Base-by-base conservation (phyloP, 2,888 invertebrate species). In the Cephus rjabovi region DNA sequence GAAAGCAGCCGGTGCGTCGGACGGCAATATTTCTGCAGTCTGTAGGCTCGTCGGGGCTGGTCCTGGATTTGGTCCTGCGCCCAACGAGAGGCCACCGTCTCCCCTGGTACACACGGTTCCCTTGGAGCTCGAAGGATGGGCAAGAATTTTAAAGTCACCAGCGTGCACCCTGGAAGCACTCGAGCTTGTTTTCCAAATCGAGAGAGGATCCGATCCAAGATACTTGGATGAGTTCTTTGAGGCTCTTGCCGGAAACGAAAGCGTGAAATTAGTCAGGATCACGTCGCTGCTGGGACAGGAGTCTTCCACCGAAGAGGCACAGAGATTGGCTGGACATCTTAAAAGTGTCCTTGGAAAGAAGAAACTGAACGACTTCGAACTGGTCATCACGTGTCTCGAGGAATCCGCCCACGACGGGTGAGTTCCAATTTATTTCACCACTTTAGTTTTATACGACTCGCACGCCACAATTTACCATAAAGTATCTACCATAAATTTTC, bases 251-350 rank as follows among this genome's bases (percentile, higher is more conserved):
- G 88, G 90, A 40, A 93, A 93, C 83, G 93, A 93, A 86, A 93
- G 93, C 81, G 93, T 93, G 15, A 91, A 92, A 77, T 91, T 93
- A 34, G 91, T 94, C 37, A 91, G 93, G 79, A 92, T 93, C 35
- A 92, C 93, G 2, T 93, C 93, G 1, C 87, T 93, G 9, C 89
- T 93, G 2, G 93, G 93, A 11, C 93, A 93, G 81, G 93, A 93
- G 85, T 93, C 93, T 79, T 92, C 92, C 35, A 92, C 92, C 30
- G 91, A 92, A 68, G 93, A 93, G 85, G 93, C 93, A 34, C 92
- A 91, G 78, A 89, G 92, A 79, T 86, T 93, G 70, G 93, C 93
- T 1, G 91, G 89, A 68, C 93, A 93, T 84, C 91, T 93, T 68
- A 91, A 92, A 73, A 92, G 91, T 80, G 90, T 92, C 15, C 86